Conservation (phyloP, 30 jellyfish, hydroid and myxozoan species). For the Cassiopea andromeda region DNA sequence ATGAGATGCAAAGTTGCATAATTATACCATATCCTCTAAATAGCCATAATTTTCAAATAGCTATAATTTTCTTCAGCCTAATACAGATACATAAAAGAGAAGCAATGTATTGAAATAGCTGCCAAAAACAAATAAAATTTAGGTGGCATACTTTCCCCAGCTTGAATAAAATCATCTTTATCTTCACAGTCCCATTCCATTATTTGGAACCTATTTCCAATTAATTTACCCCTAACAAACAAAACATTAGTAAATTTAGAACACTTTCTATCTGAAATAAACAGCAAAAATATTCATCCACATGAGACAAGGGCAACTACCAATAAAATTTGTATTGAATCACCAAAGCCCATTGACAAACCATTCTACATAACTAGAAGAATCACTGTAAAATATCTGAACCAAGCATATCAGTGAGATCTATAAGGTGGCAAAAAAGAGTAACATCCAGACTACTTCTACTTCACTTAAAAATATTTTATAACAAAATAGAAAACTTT, state of each 20-base stretch:
- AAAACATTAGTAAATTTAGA: not conserved
- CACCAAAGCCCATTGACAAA: too few species aligned
- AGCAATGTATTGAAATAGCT: not conserved
- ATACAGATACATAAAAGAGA: not conserved
- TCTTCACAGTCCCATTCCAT: conserved; percentile 35
- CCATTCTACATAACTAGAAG: not conserved
- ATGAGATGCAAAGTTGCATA: too few species aligned
- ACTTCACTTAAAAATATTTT: not conserved
- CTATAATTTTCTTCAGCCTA: too few species aligned
- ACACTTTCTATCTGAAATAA: not conserved
- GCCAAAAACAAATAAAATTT: not conserved
- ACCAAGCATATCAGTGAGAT: not conserved
- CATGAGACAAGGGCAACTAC: too few species aligned
- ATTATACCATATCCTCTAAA: too few species aligned
- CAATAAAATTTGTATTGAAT: too few species aligned
- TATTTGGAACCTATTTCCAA: not conserved
- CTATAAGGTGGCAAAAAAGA: not conserved
- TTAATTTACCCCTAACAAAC: conserved; percentile 8
- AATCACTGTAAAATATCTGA: not conserved
- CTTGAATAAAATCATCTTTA: conserved; percentile 11
- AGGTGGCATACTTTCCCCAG: conserved; percentile 40
- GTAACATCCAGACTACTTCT: not conserved
- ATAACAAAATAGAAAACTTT: not conserved
- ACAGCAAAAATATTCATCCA: not conserved
- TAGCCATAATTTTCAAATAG: too few species aligned